A percentile compares a stretch with the other conserved stretches of the same genome.
Evolutionary conservation across 2,888 invertebrate species (phyloP).

Genomic region (Drosophila tanythrix): DNA sequence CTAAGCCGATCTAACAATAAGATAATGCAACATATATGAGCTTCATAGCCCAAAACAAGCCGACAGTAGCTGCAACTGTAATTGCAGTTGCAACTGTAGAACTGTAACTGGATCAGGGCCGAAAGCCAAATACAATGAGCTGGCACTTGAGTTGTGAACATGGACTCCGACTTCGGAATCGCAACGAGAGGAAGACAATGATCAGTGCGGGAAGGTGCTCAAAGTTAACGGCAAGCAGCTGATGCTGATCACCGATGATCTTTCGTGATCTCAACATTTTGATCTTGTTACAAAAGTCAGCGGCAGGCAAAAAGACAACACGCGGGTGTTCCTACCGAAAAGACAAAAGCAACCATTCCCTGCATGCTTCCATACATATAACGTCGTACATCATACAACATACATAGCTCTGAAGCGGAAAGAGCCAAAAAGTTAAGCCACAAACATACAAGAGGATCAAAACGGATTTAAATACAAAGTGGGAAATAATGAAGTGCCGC

Average conservation of each 20-base stretch:
- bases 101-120: conserved; percentile 60
- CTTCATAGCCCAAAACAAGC: conserved; percentile 67
- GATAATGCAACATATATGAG: conserved; percentile 78
- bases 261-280: conserved; percentile 63
- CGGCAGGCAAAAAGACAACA: conserved; percentile 50
- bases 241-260: conserved; percentile 51
- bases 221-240: conserved; percentile 61
- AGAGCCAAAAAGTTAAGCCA: conserved; percentile 81
- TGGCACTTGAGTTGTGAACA: conserved; percentile 51
- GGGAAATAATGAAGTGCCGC: conserved; percentile 78
- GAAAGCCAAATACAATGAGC: conserved; percentile 50
- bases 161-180: conserved; percentile 10
- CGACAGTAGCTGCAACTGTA: conserved; percentile 41
- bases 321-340: conserved; percentile 68
- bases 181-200: conserved; percentile 27
- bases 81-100: conserved; percentile 10
- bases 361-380: conserved; percentile 10
- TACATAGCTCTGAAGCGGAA: conserved; percentile 60
- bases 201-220: conserved; percentile 46
- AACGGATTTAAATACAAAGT: conserved; percentile 80
- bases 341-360: conserved; percentile 22
- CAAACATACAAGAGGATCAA: conserved; percentile 82
- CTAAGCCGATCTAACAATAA: conserved; percentile 73
- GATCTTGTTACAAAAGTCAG: conserved; percentile 78
- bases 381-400: background rate